Evolutionary conservation across 2,113 vertebrate species (phyloP).

Genomic region (Rhea pennata): DNA sequence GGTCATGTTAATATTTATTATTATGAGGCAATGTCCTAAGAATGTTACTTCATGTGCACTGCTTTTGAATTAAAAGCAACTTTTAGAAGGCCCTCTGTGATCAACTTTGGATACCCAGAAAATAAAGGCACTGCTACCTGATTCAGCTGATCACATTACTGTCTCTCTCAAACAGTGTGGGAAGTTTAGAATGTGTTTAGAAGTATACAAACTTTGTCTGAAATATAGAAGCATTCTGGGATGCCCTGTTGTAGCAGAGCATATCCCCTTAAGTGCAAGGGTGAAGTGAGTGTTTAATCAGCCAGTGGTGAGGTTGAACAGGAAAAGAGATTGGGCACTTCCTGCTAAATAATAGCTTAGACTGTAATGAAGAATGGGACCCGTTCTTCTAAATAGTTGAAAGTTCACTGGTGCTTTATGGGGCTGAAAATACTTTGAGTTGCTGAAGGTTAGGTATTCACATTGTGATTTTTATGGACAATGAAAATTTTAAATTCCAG

Average conservation of each 20-base stretch:
- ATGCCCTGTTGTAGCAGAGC: neutral
- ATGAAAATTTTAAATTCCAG: neutral
- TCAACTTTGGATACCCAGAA: no score
- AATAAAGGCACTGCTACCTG: neutral
- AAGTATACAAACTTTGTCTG: neutral
- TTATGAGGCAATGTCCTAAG: neutral
- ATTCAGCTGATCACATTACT: fast-evolving
- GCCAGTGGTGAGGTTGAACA: neutral
- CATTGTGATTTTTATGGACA: neutral
- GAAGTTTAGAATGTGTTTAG: neutral
- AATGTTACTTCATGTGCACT: neutral
- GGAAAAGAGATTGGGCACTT: neutral
- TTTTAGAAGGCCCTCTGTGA: neutral
- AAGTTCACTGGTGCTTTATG: neutral
- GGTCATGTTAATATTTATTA: neutral
- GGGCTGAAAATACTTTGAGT: neutral
- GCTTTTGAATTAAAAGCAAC: neutral
- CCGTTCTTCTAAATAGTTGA: neutral
- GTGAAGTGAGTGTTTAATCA: neutral
- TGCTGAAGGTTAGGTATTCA: neutral
- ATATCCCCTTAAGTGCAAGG: neutral
- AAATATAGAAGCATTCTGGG: neutral
- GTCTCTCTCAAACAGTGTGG: neutral
- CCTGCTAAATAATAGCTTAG: neutral
- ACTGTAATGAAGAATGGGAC: neutral